Evolutionary conservation across 37 sponge, comb jelly and placozoan species (phyloP).

Genomic region (Petrosia ficiformis): DNA sequence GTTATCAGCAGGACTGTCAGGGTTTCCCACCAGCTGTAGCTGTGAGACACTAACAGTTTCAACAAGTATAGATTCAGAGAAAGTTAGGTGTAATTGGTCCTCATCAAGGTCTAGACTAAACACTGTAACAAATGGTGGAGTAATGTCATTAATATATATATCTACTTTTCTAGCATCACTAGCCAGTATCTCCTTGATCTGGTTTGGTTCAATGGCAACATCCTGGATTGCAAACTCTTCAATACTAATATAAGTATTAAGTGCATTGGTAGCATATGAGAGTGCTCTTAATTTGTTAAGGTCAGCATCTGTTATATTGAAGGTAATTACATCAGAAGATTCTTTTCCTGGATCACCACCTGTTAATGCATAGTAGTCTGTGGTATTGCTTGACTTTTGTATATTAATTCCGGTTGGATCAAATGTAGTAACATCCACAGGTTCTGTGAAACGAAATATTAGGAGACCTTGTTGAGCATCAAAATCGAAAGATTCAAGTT

Average conservation of each 20-base stretch:
- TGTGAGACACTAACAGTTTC: slow-evolving; percentile 29
- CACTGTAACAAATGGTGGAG: slow-evolving; percentile 44
- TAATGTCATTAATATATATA: slow-evolving; percentile 34
- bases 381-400: slow-evolving; percentile 42
- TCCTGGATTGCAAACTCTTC: slow-evolving; percentile 57
- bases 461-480: slow-evolving; percentile 58
- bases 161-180: slow-evolving; percentile 36
- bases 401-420: slow-evolving; percentile 65
- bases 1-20: slow-evolving; percentile 14
- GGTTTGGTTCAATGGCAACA: slow-evolving; percentile 57
- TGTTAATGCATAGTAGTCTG: slow-evolving; percentile 60
- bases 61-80: slow-evolving; percentile 62
- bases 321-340: slow-evolving; percentile 40
- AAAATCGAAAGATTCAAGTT: slow-evolving; percentile 39
- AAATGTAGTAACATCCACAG: slow-evolving; percentile 58
- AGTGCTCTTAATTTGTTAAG: slow-evolving; percentile 48
- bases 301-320: slow-evolving; percentile 52
- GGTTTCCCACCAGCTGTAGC: slow-evolving; percentile 39
- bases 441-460: slow-evolving; percentile 74
- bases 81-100: slow-evolving; percentile 62
- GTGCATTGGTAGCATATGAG: slow-evolving; percentile 40
- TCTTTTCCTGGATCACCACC: slow-evolving; percentile 40
- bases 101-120: slow-evolving; percentile 59
- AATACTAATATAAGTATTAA: slow-evolving; percentile 73
- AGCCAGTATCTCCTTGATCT: slow-evolving; percentile 31